Percentiles rank a stretch among this genome's conserved stretches.
phyloP scores from a whole-genome alignment of 2,888 invertebrate species.

The Drosophila setosimentum region DNA sequence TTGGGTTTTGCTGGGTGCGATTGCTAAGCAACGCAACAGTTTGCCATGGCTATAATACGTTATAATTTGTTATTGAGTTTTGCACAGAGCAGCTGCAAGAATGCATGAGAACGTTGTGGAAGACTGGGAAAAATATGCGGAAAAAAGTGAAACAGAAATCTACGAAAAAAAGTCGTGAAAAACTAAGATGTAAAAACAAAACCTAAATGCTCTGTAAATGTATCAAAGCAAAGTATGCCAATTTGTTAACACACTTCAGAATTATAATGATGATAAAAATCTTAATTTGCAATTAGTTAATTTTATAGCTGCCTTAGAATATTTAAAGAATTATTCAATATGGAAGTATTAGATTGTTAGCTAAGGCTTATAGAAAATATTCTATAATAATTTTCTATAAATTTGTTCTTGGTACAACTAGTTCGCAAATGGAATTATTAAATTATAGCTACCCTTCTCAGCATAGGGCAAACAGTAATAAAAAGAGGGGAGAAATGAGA shows the following conservation, averaged over 20 bases:
- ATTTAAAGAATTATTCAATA: neutral
- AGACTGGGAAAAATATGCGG: constrained; percentile 42
- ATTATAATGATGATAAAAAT: neutral
- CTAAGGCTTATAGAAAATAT: neutral
- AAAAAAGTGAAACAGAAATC: constrained; percentile 42
- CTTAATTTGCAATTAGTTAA: neutral
- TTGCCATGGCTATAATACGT: constrained; percentile 84
- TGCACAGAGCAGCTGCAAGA: constrained; percentile 79
- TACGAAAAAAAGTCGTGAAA: constrained; percentile 11
- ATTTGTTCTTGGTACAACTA: neutral
- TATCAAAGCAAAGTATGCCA: neutral
- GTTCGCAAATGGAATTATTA: neutral
- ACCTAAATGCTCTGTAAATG: constrained; percentile 9
- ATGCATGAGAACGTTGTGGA: constrained; percentile 53
- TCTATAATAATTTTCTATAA: neutral
- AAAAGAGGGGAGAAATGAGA: constrained; percentile 14
- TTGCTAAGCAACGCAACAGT: constrained; percentile 84
- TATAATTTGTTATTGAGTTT: constrained; percentile 84
- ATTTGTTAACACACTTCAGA: neutral
- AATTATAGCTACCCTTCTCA: constrained; percentile 11
- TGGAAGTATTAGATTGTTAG: neutral
- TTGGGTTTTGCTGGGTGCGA: constrained; percentile 42
- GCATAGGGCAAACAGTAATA: constrained; percentile 25
- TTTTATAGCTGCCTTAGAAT: neutral
- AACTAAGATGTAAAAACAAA: constrained; percentile 9